These are phyloP conservation scores for Protaetia brevitarsis DNA, from an alignment of 1,140 invertebrate species.

Conservation along the genomic window DNA sequence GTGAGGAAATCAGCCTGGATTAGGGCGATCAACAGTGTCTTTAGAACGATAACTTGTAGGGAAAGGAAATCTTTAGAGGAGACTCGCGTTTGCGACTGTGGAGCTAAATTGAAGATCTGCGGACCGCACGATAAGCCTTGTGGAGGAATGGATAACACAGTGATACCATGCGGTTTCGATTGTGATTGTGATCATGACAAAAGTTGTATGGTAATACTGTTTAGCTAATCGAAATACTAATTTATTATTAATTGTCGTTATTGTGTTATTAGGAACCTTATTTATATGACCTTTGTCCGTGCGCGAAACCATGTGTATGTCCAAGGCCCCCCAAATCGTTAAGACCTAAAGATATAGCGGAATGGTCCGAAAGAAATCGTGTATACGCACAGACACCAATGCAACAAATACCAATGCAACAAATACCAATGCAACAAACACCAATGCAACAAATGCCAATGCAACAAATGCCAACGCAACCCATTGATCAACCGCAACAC, in stretches of 20 bases:
- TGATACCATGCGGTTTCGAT: background rate
- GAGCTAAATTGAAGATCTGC: background rate
- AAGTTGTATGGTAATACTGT: background rate
- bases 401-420: too few relatives aligned
- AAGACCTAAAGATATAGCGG: background rate
- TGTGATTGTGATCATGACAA: background rate
- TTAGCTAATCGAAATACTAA: too few relatives aligned
- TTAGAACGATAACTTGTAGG: background rate
- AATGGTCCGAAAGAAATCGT: background rate
- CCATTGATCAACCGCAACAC: too few relatives aligned
- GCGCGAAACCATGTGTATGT: constrained; percentile 4
- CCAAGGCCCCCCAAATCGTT: too few relatives aligned
- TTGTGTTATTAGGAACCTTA: background rate
- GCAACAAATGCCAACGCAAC: too few relatives aligned
- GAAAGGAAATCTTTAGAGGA: background rate
- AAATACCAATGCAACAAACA: too few relatives aligned
- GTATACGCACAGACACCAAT: too few relatives aligned
- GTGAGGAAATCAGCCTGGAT: background rate
- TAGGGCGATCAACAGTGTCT: background rate
- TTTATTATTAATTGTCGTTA: too few relatives aligned
- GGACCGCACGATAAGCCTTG: background rate
- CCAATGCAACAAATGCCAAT: too few relatives aligned
- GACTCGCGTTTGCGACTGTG: background rate
- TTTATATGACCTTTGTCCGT: background rate
- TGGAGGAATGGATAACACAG: background rate